Conservation (phyloP, 2,797 vertebrate genomes). For the Pyrrhura leucotis region DNA sequence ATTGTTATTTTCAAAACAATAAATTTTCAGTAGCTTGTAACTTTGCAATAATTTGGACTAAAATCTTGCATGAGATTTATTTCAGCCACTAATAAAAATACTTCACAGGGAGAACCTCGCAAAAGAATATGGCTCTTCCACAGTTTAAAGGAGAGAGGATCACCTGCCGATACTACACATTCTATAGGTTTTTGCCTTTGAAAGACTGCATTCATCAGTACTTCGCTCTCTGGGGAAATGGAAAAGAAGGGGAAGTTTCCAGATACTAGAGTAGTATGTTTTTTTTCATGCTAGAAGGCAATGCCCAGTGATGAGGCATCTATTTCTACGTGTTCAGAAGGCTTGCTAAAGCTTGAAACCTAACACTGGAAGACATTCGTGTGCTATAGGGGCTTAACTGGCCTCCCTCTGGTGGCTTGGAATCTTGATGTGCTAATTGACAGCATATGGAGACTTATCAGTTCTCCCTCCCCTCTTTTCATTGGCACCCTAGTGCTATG, state of each 20-base stretch:
- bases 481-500: background rate
- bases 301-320: background rate
- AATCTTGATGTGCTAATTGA: too few relatives aligned
- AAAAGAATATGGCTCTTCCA: background rate
- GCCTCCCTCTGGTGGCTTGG: background rate
- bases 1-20: background rate
- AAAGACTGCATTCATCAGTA: background rate
- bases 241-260: background rate
- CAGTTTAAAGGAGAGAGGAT: background rate
- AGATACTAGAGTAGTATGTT: background rate
- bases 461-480: background rate
- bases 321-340: background rate
- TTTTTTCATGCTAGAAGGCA: background rate
- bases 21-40: background rate
- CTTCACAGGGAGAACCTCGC: background rate
- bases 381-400: background rate
- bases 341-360: background rate
- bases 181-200: background rate
- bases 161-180: background rate
- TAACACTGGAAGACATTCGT: background rate
- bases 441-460: background rate
- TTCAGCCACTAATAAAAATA: background rate
- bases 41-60: background rate
- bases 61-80: background rate
- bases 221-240: background rate